Percentiles rank a stretch among this genome's conserved stretches.
These are phyloP conservation scores for Proterorhinus semilunaris DNA, from an alignment of 2,113 vertebrate genomes.

Conservation along the genomic window DNA sequence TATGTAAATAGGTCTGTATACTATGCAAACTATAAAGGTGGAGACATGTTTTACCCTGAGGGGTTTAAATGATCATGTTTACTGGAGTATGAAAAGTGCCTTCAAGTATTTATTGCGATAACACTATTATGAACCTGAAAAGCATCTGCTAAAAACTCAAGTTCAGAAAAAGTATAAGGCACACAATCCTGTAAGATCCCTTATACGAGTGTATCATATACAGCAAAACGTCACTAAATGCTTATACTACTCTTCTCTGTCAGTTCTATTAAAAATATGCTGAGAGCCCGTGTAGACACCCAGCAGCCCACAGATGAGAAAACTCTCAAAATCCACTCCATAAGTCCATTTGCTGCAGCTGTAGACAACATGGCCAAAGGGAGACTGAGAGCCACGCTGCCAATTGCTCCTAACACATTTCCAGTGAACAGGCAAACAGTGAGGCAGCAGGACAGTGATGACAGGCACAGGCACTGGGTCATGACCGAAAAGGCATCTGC, in stretches of 20 bases:
- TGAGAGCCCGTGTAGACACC: constrained; percentile 62
- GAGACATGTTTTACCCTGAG: no score
- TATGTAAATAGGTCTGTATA: no score
- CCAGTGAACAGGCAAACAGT: constrained; percentile 74
- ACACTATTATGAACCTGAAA: no score
- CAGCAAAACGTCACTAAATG: constrained; percentile 8
- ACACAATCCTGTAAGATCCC: not conserved
- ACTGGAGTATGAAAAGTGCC: no score
- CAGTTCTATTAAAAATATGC: constrained; percentile 66
- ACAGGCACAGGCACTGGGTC: constrained; percentile 70
- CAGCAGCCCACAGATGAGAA: constrained; percentile 68
- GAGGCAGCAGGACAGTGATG: constrained; percentile 74
- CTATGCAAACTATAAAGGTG: no score
- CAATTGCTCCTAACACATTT: constrained; percentile 64
- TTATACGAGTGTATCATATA: not conserved
- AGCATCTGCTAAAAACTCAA: no score
- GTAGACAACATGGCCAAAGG: constrained; percentile 59
- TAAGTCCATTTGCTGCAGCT: constrained; percentile 40
- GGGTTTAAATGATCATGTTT: no score
- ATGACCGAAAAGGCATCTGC: constrained; percentile 63
- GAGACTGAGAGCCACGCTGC: constrained; percentile 68
- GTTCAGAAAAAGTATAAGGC: not conserved
- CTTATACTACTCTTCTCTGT: constrained; percentile 30
- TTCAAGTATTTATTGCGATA: no score
- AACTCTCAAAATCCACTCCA: constrained; percentile 63